Evolutionary conservation across 2,888 invertebrate genomes (phyloP).

Genomic region (Mythimna ferrago): DNA sequence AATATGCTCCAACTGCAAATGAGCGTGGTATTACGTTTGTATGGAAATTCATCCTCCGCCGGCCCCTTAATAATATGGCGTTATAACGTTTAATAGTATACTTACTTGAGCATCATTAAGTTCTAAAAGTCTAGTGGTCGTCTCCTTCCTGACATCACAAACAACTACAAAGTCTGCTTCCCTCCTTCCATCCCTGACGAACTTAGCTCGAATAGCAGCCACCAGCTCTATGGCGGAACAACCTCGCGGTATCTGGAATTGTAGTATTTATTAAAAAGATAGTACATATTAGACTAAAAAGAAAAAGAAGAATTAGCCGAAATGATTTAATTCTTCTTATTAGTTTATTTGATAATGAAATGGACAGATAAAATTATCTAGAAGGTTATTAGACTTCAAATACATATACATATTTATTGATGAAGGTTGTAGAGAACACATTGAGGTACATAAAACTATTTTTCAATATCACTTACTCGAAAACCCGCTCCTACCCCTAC

Average conservation of each 20-base stretch:
- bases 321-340: no score
- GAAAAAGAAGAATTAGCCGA: background rate
- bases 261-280: background rate
- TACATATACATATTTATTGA: background rate
- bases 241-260: conserved; percentile 93
- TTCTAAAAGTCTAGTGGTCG: conserved; percentile 94
- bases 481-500: no score
- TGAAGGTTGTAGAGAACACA: background rate
- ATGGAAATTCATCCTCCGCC: no score
- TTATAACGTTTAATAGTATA: conserved; percentile 19
- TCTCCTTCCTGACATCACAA: conserved; percentile 96
- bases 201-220: conserved; percentile 93
- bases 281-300: background rate
- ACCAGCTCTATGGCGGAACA: conserved; percentile 95
- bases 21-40: no score
- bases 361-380: no score
- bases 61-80: no score
- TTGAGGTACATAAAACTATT: background rate
- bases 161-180: conserved; percentile 97
- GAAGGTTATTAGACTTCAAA: background rate
- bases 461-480: background rate
- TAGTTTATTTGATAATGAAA: no score
- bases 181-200: conserved; percentile 92
- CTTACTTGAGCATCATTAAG: conserved; percentile 95
- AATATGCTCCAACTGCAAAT: no score